A percentile compares a stretch with the other conserved stretches of the same genome.
Evolutionary conservation across 1,140 invertebrate genomes (phyloP).

Genomic region (Solenopsis fugax): DNA sequence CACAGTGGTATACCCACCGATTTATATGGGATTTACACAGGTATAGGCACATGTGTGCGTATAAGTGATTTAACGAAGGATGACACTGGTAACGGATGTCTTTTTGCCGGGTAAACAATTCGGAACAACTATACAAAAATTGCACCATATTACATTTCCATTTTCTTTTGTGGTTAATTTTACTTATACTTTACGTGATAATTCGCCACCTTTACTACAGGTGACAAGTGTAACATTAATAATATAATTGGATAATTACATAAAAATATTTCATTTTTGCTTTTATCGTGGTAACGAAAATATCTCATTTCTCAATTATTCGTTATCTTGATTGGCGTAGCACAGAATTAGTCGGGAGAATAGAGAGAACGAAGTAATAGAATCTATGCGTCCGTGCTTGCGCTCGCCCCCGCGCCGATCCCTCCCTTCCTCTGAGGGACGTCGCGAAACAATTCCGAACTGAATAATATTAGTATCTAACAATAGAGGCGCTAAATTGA

Average conservation of each 20-base stretch:
- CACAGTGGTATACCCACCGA: constrained; percentile 10
- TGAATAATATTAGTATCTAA: constrained; percentile 86
- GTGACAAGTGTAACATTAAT: neutral
- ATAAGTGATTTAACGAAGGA: constrained; percentile 23
- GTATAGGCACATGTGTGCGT: neutral
- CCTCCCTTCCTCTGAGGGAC: constrained; percentile 64
- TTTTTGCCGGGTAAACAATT: neutral
- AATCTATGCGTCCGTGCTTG: constrained; percentile 19
- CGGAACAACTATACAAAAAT: constrained; percentile 1
- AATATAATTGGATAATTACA: neutral
- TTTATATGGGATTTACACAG: constrained; percentile 6
- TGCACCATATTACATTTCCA: neutral
- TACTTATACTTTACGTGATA: neutral
- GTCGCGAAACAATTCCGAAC: constrained; percentile 85
- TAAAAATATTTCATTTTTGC: neutral
- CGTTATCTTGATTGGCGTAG: constrained; percentile 46
- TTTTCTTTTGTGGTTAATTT: neutral
- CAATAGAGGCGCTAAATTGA: constrained; percentile 85
- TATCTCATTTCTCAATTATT: constrained; percentile 59
- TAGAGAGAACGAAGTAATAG: constrained; percentile 74
- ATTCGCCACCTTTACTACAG: neutral
- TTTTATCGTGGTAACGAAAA: constrained; percentile 3
- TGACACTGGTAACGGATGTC: constrained; percentile 37
- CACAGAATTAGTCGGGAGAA: constrained; percentile 15
- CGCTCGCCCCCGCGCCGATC: constrained; percentile 62